These are phyloP conservation scores for Perca flavescens DNA, from an alignment of 2,113 vertebrate species.

Conservation along the genomic window DNA sequence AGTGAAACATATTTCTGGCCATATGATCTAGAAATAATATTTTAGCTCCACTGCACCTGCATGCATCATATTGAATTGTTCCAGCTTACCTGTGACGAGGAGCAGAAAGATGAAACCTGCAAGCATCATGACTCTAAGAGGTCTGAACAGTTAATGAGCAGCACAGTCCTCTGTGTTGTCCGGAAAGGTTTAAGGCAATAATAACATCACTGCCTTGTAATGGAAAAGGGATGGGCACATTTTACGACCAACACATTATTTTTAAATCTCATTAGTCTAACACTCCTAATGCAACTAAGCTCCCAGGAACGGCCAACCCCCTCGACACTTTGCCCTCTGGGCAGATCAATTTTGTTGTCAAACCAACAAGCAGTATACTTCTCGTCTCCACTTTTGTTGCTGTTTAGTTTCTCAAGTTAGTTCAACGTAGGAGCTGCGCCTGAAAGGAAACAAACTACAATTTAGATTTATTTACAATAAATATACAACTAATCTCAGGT, in stretches of 20 bases:
- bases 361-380: neutral
- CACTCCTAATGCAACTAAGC: neutral
- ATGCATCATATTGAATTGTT: neutral
- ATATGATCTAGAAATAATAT: no score
- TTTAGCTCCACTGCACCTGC: no score
- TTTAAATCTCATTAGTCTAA: neutral
- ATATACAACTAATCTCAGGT: neutral
- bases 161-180: neutral
- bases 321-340: neutral
- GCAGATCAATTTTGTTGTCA: neutral
- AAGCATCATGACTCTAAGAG: conserved; percentile 7
- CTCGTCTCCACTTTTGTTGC: no score
- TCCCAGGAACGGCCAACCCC: neutral
- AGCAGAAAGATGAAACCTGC: conserved; percentile 6
- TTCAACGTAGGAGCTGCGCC: neutral
- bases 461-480: neutral
- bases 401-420: neutral
- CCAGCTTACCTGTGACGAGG: conserved; percentile 19
- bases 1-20: no score
- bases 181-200: neutral
- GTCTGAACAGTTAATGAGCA: neutral
- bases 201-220: neutral
- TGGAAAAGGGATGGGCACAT: neutral
- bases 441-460: neutral
- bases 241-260: neutral